Evolutionary conservation across 2,888 invertebrate genomes (phyloP).

Genomic region (Notocelia uddmanniana): DNA sequence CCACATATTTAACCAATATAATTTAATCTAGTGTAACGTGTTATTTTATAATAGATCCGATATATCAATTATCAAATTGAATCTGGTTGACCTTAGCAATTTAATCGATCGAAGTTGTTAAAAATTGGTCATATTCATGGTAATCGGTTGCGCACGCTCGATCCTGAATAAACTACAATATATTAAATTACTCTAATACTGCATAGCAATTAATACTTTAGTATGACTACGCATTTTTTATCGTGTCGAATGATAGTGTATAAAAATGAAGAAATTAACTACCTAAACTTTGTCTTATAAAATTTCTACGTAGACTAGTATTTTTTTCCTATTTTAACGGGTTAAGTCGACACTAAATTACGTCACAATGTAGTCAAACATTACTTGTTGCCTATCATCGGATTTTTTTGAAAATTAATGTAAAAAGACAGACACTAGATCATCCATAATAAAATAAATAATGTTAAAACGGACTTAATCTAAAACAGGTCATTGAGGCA

Average conservation of each 20-base stretch:
- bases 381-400: not conserved
- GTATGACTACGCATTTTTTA: too few species aligned
- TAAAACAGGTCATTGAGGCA: too few species aligned
- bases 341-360: not conserved
- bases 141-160: not conserved
- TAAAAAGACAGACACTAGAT: not conserved
- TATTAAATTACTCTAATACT: not conserved
- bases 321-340: not conserved
- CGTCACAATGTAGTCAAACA: not conserved
- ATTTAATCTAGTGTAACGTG: not conserved
- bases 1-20: not conserved
- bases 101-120: slow-evolving; percentile 9
- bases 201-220: too few species aligned
- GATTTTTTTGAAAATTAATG: not conserved
- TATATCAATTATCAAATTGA: slow-evolving; percentile 31
- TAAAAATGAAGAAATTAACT: not conserved
- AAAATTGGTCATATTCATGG: not conserved
- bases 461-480: too few species aligned
- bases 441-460: too few species aligned
- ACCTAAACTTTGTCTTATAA: not conserved
- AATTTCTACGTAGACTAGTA: not conserved
- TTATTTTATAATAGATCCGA: slow-evolving; percentile 21
- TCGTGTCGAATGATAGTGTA: too few species aligned
- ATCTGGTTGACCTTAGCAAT: slow-evolving; percentile 26
- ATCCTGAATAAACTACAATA: not conserved